Evolutionary conservation across 2,113 vertebrate species (phyloP).

Genomic region (Myiozetetes cayanensis): DNA sequence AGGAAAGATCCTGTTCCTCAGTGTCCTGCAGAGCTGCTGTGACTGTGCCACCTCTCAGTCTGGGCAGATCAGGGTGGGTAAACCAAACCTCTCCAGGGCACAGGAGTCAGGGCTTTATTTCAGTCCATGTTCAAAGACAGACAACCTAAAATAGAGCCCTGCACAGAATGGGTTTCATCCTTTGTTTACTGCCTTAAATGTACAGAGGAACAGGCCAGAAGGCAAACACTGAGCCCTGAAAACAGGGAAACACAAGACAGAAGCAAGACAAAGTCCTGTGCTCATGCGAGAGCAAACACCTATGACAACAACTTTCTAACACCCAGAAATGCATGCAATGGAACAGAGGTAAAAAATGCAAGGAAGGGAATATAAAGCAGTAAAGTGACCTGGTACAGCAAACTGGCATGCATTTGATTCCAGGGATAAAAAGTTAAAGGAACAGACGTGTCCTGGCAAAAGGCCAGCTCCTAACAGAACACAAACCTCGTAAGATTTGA

Average conservation of each 20-base stretch:
- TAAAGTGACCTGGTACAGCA: background rate
- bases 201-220: background rate
- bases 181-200: background rate
- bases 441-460: constrained; percentile 11
- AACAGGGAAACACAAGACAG: background rate
- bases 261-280: background rate
- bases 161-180: background rate
- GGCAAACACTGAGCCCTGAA: background rate
- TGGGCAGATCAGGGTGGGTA: background rate
- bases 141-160: background rate
- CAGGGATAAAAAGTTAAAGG: constrained; percentile 19
- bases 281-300: background rate
- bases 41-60: background rate
- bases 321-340: background rate
- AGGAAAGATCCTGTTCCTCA: background rate
- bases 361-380: background rate
- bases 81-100: background rate
- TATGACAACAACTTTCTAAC: background rate
- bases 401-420: background rate
- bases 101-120: background rate
- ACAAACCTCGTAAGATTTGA: background rate
- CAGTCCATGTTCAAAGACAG: background rate
- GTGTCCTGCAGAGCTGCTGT: background rate
- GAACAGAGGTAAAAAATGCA: background rate
- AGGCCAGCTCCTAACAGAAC: constrained; percentile 17